Evolutionary conservation across 2,888 invertebrate genomes (phyloP).

Genomic region (Eupeodes luniger): DNA sequence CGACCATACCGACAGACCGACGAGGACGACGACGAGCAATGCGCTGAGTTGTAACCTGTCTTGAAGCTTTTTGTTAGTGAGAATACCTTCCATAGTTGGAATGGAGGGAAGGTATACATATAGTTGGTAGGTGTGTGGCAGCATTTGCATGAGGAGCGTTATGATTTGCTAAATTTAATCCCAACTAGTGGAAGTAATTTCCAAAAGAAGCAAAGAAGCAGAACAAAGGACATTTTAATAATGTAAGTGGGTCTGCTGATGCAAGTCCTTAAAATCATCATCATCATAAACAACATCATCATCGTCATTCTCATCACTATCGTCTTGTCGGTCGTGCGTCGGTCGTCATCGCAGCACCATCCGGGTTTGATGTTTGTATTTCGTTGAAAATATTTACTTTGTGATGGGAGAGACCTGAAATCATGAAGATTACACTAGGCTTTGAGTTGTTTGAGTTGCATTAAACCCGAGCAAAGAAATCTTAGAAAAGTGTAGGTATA

Average conservation of each 20-base stretch:
- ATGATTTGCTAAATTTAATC: conserved; percentile 62
- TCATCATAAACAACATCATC: conserved; percentile 2
- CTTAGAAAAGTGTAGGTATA: too few species aligned
- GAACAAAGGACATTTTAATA: conserved; percentile 33
- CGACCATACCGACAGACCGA: too few species aligned
- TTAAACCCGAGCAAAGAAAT: conserved; percentile 27
- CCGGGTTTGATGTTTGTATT: conserved; percentile 44
- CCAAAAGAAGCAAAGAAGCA: conserved; percentile 3
- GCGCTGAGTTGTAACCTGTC: conserved; percentile 12
- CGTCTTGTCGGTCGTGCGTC: too few species aligned
- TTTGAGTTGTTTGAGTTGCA: conserved; percentile 50
- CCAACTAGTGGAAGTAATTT: conserved; percentile 58
- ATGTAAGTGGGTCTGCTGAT: conserved; percentile 47
- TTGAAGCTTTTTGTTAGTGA: conserved; percentile 16
- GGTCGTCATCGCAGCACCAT: too few species aligned
- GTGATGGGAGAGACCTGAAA: conserved; percentile 3
- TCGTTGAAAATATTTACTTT: conserved; percentile 45
- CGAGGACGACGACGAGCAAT: too few species aligned
- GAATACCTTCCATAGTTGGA: neutral
- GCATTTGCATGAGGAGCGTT: conserved; percentile 31
- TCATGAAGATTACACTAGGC: conserved; percentile 37
- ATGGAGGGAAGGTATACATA: neutral
- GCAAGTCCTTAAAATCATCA: conserved; percentile 13
- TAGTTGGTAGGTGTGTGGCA: neutral
- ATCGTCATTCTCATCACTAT: neutral